phyloP scores from a whole-genome alignment of 2,113 vertebrate genomes.

The Coreoperca whiteheadi region DNA sequence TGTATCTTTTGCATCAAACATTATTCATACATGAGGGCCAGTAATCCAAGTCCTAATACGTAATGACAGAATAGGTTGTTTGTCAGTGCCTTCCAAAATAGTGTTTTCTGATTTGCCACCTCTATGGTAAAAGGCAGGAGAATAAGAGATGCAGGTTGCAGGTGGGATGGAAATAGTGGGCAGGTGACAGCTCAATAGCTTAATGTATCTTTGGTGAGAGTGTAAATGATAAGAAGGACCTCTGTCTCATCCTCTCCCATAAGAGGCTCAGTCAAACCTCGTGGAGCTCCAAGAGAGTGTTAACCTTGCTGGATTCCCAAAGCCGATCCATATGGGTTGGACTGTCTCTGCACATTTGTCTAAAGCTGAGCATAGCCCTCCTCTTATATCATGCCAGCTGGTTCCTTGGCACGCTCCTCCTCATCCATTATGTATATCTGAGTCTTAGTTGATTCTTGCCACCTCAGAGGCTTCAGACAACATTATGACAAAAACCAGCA shows the following conservation, averaged over 20 bases:
- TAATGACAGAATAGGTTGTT: not conserved
- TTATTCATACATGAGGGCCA: not conserved
- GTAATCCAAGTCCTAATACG: not conserved
- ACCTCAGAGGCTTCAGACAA: conserved; percentile 51
- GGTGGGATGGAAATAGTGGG: conserved; percentile 18
- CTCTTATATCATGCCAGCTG: conserved; percentile 71
- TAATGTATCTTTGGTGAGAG: conserved; percentile 42
- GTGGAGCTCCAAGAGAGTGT: conserved; percentile 44
- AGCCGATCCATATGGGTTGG: conserved; percentile 61
- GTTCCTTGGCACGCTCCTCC: conserved; percentile 55
- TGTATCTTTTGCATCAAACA: conserved; percentile 7
- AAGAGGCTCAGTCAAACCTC: conserved; percentile 58
- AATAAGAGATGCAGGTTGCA: conserved; percentile 25
- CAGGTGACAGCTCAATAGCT: conserved; percentile 47
- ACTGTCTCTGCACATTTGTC: conserved; percentile 68
- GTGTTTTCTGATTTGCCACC: not conserved
- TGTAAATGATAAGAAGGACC: conserved; percentile 43
- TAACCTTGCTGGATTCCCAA: conserved; percentile 61
- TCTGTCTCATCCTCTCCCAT: conserved; percentile 41
- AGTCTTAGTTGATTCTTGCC: conserved; percentile 68
- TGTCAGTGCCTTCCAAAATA: not conserved
- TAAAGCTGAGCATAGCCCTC: conserved; percentile 62
- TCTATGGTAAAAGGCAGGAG: not conserved
- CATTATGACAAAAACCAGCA: conserved; percentile 40
- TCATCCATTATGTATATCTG: conserved; percentile 77